Conservation (phyloP, 2,113 vertebrate genomes). For the Gymnorhina tibicen region DNA sequence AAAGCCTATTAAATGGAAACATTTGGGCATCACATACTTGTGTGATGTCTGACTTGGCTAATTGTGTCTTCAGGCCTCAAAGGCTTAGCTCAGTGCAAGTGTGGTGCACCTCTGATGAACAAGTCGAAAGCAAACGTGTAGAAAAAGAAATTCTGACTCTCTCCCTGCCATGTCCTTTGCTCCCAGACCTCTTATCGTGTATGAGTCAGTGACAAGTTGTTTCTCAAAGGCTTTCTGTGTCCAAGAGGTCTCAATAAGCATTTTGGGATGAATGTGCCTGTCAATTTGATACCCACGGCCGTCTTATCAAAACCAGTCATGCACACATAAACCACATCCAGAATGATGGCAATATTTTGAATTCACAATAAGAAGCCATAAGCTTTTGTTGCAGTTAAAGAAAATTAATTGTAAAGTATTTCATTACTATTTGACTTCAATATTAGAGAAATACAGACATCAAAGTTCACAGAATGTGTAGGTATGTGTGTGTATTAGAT, state of each 20-base stretch:
- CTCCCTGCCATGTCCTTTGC: neutral
- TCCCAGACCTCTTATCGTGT: neutral
- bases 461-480: neutral
- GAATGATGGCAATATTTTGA: neutral
- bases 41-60: neutral
- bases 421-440: neutral
- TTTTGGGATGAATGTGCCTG: neutral
- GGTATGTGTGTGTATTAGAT: neutral
- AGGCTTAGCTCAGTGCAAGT: neutral
- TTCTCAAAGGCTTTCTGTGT: neutral
- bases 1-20: constrained; percentile 1
- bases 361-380: neutral
- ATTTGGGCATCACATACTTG: neutral
- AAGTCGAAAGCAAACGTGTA: neutral
- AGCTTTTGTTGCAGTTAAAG: neutral
- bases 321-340: neutral
- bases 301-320: neutral
- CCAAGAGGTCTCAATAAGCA: neutral
- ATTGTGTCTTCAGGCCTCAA: neutral
- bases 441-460: neutral
- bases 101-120: neutral
- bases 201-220: neutral
- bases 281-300: neutral
- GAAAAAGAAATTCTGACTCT: neutral
- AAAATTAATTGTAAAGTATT: neutral